phyloP scores from a whole-genome alignment of 2,113 vertebrate species.

The Prinia subflava region DNA sequence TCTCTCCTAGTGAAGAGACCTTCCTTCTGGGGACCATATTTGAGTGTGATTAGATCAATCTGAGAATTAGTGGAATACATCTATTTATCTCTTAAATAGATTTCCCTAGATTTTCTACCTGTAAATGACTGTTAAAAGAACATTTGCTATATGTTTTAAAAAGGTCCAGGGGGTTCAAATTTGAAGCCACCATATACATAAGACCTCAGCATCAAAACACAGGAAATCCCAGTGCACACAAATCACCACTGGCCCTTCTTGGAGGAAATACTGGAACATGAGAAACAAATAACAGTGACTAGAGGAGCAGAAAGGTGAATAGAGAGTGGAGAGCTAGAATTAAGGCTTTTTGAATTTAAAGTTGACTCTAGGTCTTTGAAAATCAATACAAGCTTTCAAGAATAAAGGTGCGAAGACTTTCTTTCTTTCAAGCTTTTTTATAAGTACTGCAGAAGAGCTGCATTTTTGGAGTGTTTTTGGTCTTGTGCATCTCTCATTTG shows the following conservation, averaged over 20 bases:
- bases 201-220: not conserved
- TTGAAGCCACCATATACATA: not conserved
- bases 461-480: not conserved
- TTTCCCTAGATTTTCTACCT: not conserved
- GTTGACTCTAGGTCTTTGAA: not conserved
- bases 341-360: not conserved
- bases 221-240: not conserved
- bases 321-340: not conserved
- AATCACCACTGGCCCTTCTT: not conserved
- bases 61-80: not conserved
- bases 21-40: not conserved
- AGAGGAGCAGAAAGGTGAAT: not conserved
- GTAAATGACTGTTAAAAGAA: not conserved
- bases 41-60: not conserved
- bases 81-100: not conserved
- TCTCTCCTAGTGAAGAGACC: not conserved
- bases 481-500: not conserved
- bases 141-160: not conserved
- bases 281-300: not conserved
- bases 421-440: not conserved
- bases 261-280: not conserved
- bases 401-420: not conserved
- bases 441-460: not conserved
- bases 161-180: not conserved
- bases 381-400: not conserved